A percentile compares a stretch with the other conserved stretches of the same genome.
Conservation (phyloP, 1,140 invertebrate species). For the Tetragnatha versicolor region DNA sequence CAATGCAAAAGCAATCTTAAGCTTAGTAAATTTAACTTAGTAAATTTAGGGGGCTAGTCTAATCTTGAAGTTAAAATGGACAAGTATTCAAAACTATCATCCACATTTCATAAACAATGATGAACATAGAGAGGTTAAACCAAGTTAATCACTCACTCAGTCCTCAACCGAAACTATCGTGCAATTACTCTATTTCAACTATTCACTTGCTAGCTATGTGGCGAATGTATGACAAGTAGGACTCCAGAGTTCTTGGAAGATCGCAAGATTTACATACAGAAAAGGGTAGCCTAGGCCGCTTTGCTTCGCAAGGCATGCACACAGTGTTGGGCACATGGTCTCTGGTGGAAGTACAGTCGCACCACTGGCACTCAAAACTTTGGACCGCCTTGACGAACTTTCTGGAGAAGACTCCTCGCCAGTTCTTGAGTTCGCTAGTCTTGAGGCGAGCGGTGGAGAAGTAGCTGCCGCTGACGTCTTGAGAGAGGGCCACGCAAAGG, state of each 20-base stretch:
- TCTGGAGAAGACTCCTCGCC: constrained; percentile 45
- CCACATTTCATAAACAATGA: too few species aligned
- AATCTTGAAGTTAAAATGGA: too few species aligned
- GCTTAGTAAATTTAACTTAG: too few species aligned
- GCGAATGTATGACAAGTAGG: constrained; percentile 28
- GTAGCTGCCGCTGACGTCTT: constrained; percentile 50
- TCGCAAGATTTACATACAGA: constrained; percentile 46
- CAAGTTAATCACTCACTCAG: too few species aligned
- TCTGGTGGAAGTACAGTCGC: constrained; percentile 45
- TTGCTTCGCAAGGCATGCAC: constrained; percentile 40
- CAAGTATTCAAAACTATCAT: too few species aligned
- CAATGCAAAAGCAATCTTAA: too few species aligned
- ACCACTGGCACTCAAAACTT: constrained; percentile 13
- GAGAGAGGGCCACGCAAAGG: constrained; percentile 48
- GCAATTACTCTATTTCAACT: too few species aligned
- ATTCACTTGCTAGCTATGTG: constrained; percentile 5
- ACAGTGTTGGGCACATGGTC: constrained; percentile 41
- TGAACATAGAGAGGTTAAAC: too few species aligned
- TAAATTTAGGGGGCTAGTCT: too few species aligned
- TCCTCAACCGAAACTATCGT: too few species aligned
- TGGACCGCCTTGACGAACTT: constrained; percentile 36
- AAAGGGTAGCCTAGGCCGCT: constrained; percentile 41
- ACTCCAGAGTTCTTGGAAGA: constrained; percentile 40
- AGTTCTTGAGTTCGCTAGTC: constrained; percentile 32
- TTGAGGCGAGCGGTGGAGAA: constrained; percentile 31